Evolutionary conservation across 2,888 invertebrate species (phyloP), one percentile per base, ranked within the genome.

Genomic region (Campaea margaritaria): DNA sequence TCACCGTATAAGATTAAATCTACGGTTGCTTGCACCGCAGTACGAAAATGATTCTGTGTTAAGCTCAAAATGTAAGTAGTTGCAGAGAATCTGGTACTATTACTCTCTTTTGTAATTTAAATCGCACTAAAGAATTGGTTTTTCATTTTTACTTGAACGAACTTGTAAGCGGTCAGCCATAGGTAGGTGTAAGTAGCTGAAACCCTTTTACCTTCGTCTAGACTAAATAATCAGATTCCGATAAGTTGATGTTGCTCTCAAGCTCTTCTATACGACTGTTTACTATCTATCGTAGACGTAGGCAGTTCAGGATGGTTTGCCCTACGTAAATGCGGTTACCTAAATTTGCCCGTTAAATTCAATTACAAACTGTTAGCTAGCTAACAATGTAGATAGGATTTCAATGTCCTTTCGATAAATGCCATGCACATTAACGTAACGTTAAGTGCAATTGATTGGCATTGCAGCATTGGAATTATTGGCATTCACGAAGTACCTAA

Each of bases 1-100:
- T 10, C 31, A 31, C 31, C 54, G 16, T 36, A 54, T 59, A 59
- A 54, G 59, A 55, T 60, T 50, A 54, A 60, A 60, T 55, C 41
- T 51, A 55, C 50, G 46, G 36, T 38, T 51, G 28, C 42, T 47
- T 21, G 48, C 52, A 47, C 43, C 48, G 14, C 15, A 16, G 13
- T 28, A 39, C 15, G 44, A 53, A 58, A 44, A 58, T 49, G 36
- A 53, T 53, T 28, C 39, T 39, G 44, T 43, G 38, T 38, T 48
- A 44, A 31, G 48, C 44, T 44, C 14, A 52, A 51, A 46, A 47
- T 47, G 42, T 43, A 47, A 16, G 28, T 10, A 27, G 11, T 15
- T 42, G 21, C 28, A 28, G 8, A 3, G 13, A 31, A 12, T 46
- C 14, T 31, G 31, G 31, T 31, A 31, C 10, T 7, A 7, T 31